Conservation (phyloP, 2,113 vertebrate genomes). For the Lanius collurio region DNA sequence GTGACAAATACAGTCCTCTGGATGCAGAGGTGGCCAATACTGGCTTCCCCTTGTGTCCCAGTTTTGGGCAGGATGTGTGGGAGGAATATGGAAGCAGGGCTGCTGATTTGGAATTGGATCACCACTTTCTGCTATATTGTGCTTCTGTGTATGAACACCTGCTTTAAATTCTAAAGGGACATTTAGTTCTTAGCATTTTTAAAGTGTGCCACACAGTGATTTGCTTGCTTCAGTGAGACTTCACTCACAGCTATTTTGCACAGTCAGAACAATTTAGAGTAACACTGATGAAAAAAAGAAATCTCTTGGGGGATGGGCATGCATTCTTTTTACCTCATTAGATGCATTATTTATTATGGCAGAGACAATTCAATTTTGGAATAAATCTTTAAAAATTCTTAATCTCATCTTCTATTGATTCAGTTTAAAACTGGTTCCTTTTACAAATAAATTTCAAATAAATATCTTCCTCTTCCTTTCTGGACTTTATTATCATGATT, state of each 20-base stretch:
- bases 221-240: conserved; percentile 26
- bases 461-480: background rate
- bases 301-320: background rate
- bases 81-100: background rate
- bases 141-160: background rate
- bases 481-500: background rate
- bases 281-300: background rate
- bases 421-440: background rate
- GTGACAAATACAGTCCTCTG: background rate
- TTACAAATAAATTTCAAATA: background rate
- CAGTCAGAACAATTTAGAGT: conserved; percentile 12
- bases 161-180: conserved; percentile 23
- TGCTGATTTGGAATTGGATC: background rate
- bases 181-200: background rate
- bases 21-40: background rate
- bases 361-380: background rate
- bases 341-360: conserved; percentile 1
- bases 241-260: conserved; percentile 22
- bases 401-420: background rate
- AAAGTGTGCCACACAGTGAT: background rate
- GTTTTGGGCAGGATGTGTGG: background rate
- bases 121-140: background rate
- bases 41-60: background rate
- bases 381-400: conserved; percentile 1
- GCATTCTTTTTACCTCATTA: background rate